Evolutionary conservation across 1,140 invertebrate species (phyloP).

Genomic region (Melanaphis sacchari): DNA sequence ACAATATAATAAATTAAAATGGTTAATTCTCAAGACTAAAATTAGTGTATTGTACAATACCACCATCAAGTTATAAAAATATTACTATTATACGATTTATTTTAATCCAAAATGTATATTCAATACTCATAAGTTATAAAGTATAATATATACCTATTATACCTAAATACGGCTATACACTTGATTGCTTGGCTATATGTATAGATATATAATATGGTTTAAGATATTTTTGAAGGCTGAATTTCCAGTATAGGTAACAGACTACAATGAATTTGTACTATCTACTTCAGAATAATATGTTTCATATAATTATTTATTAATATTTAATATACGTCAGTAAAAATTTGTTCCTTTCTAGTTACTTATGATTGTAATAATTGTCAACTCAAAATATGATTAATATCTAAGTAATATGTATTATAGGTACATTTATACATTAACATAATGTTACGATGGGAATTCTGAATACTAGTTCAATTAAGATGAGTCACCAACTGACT

Average conservation of each 20-base stretch:
- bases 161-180: no score
- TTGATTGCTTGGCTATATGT: no score
- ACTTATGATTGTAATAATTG: background rate
- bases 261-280: background rate
- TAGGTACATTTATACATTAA: no score
- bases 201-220: background rate
- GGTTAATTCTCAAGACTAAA: no score
- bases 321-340: background rate
- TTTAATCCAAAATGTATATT: no score
- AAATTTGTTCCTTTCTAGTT: background rate
- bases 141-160: no score
- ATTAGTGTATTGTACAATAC: no score
- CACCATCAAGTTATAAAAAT: no score
- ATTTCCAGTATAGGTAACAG: background rate
- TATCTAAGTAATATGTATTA: background rate
- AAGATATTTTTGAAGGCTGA: background rate
- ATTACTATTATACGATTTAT: no score
- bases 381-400: background rate
- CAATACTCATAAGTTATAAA: no score
- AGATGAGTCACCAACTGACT: constrained; percentile 28
- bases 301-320: background rate
- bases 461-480: background rate
- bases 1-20: no score
- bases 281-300: background rate
- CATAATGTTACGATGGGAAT: background rate